Conservation (phyloP, 2,888 invertebrate species). For the Ennomos quercinarius region DNA sequence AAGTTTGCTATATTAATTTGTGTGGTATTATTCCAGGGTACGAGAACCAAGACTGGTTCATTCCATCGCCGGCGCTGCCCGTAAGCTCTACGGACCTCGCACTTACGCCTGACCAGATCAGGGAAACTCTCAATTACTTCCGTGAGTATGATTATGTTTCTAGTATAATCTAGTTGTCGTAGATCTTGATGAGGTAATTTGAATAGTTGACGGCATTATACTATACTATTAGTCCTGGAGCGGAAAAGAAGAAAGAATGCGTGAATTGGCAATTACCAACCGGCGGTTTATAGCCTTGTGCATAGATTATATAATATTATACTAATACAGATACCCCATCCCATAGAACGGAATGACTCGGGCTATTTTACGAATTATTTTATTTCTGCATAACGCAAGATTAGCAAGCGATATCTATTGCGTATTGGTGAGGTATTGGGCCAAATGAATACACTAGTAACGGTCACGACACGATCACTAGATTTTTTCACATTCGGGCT, state of each 20-base stretch:
- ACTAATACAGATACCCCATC: too few relatives aligned
- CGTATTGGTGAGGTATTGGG: too few relatives aligned
- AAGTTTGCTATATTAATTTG: constrained; percentile 24
- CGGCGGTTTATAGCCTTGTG: too few relatives aligned
- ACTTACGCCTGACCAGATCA: constrained; percentile 96
- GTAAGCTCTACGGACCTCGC: constrained; percentile 90
- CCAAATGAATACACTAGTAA: too few relatives aligned
- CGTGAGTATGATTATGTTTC: constrained; percentile 88
- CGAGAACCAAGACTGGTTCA: constrained; percentile 97
- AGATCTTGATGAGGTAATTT: not conserved
- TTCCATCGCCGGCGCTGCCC: constrained; percentile 94
- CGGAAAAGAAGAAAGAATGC: constrained; percentile 8
- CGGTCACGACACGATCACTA: too few relatives aligned
- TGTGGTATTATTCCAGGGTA: constrained; percentile 86
- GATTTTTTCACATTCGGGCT: too few relatives aligned
- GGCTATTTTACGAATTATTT: too few relatives aligned
- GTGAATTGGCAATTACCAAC: not conserved
- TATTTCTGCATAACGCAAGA: too few relatives aligned
- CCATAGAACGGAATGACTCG: too few relatives aligned
- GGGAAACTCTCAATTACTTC: constrained; percentile 98
- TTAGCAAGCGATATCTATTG: too few relatives aligned
- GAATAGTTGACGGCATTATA: not conserved
- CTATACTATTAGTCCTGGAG: not conserved
- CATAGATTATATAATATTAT: too few relatives aligned
- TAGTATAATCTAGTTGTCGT: not conserved